Evolutionary conservation across 2,113 vertebrate species (phyloP).

Genomic region (Ibidorhyncha struthersii): DNA sequence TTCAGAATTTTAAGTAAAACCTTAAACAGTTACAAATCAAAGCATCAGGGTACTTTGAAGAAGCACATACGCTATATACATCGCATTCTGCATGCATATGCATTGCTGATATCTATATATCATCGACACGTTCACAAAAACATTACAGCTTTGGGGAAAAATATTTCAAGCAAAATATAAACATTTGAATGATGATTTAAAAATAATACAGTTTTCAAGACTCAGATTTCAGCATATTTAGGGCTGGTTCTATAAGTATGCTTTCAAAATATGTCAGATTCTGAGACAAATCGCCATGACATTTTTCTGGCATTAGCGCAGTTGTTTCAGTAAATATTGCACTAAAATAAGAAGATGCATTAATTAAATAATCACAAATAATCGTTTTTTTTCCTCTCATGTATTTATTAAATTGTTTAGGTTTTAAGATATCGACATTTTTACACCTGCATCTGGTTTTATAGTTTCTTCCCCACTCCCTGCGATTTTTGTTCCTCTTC

Average conservation of each 20-base stretch:
- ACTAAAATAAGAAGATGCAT: background rate
- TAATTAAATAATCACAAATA: background rate
- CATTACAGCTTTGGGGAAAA: background rate
- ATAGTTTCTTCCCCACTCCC: background rate
- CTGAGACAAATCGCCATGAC: background rate
- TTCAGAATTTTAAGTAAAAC: slow-evolving; percentile 73
- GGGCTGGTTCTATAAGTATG: background rate
- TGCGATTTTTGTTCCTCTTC: background rate
- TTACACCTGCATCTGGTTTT: background rate
- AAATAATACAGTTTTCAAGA: background rate
- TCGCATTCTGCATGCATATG: slow-evolving; percentile 28
- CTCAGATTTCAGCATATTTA: background rate
- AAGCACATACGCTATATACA: slow-evolving; percentile 23
- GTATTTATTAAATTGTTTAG: background rate
- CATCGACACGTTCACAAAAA: background rate
- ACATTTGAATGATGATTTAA: background rate
- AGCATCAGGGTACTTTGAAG: slow-evolving; percentile 53
- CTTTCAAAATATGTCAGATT: slow-evolving; percentile 5
- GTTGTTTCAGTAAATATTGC: background rate
- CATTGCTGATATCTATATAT: slow-evolving; percentile 34
- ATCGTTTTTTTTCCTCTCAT: background rate
- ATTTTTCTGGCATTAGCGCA: background rate
- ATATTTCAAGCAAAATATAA: slow-evolving; percentile 13
- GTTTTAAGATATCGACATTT: background rate
- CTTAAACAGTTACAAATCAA: slow-evolving; percentile 73